Conservation (phyloP, 1,140 invertebrate species). For the Penaeus indicus region DNA sequence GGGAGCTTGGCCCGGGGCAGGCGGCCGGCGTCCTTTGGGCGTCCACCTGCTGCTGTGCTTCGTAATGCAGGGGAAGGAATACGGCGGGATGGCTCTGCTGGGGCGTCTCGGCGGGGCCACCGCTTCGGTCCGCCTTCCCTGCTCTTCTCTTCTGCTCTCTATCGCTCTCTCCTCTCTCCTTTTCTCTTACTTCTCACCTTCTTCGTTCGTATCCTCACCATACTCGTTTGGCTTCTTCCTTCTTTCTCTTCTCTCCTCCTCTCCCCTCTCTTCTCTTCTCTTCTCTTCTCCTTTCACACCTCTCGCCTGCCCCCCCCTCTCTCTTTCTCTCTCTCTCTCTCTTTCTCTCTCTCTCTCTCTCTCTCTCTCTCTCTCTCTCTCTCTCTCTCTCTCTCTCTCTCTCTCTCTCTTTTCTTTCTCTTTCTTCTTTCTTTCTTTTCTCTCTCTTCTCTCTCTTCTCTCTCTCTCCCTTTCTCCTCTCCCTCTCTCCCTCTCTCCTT, state of each 20-base stretch:
- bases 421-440: not conserved
- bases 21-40: no score
- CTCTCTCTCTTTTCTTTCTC: not conserved
- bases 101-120: no score
- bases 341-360: slow-evolving; percentile 18
- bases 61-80: no score
- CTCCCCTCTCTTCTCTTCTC: not conserved
- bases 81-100: no score
- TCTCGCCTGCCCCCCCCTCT: slow-evolving; percentile 19
- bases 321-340: slow-evolving; percentile 30
- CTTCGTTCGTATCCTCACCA: no score
- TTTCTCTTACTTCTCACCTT: no score
- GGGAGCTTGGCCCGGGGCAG: no score
- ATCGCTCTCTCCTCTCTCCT: no score
- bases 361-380: not conserved
- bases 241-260: not conserved
- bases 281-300: slow-evolving; percentile 4
- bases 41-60: no score
- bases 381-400: not conserved
- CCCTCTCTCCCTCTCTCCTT: not conserved
- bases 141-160: no score
- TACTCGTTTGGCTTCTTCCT: no score
- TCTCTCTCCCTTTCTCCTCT: slow-evolving; percentile 1
- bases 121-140: no score
- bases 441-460: not conserved